Conservation (phyloP, 1,140 invertebrate species). For the Probaryconus sp. region DNA sequence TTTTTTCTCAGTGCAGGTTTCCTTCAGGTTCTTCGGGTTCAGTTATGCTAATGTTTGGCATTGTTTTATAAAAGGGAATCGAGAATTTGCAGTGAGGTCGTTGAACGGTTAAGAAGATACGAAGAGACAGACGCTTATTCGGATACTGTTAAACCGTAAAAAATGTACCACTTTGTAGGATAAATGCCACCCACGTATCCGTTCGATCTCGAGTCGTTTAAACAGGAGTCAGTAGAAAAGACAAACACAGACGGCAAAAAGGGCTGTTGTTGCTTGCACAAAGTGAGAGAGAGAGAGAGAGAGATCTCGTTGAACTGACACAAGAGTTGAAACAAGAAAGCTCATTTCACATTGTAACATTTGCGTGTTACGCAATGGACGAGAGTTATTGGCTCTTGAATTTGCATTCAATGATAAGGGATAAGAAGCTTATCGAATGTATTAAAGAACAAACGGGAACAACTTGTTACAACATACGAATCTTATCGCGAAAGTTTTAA, state of each 20-base stretch:
- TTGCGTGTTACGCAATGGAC: constrained; percentile 23
- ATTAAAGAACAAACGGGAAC: too few species aligned
- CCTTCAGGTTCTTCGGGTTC: too few species aligned
- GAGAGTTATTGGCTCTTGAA: constrained; percentile 12
- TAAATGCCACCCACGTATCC: constrained; percentile 65
- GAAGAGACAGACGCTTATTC: too few species aligned
- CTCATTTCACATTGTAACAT: constrained; percentile 38
- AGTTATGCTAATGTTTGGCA: too few species aligned
- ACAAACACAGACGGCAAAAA: constrained; percentile 70
- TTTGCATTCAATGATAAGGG: constrained; percentile 29
- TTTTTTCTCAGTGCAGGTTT: too few species aligned
- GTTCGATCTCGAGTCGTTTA: constrained; percentile 58
- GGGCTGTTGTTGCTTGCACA: constrained; percentile 52
- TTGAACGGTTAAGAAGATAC: too few species aligned
- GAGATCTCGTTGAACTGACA: constrained; percentile 18
- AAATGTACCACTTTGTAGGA: constrained; percentile 47
- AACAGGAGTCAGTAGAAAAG: constrained; percentile 36
- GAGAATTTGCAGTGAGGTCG: too few species aligned
- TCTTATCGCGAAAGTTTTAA: too few species aligned
- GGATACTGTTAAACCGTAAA: constrained; percentile 33
- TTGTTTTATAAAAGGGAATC: too few species aligned
- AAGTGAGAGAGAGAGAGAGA: constrained; percentile 52
- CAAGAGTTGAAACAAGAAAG: constrained; percentile 25
- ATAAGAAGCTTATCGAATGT: too few species aligned
- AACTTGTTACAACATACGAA: too few species aligned